Percentiles rank a stretch among this genome's conserved stretches.
Conservation (phyloP, 2,113 vertebrate genomes). For the Labrus mixtus region DNA sequence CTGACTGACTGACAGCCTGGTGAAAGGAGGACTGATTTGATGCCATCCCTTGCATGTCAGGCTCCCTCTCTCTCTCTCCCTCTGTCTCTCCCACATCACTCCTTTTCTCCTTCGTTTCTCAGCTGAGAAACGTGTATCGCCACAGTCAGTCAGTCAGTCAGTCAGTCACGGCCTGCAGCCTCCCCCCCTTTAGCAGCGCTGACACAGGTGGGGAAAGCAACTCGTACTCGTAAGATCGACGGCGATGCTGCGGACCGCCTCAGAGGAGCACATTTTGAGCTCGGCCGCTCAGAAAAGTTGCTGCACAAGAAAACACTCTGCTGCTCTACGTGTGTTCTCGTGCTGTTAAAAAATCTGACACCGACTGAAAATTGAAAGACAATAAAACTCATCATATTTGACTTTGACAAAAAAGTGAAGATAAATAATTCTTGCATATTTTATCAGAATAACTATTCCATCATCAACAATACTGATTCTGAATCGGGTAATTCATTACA, state of each 20-base stretch:
- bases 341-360: conserved; percentile 38
- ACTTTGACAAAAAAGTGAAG: conserved; percentile 10
- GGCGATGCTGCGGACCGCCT: conserved; percentile 4
- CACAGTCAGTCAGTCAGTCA: conserved; percentile 63
- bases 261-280: conserved; percentile 39
- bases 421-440: conserved; percentile 49
- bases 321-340: background rate
- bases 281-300: conserved; percentile 62
- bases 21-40: conserved; percentile 68
- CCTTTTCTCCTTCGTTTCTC: conserved; percentile 46
- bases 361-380: conserved; percentile 32
- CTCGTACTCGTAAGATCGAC: conserved; percentile 25
- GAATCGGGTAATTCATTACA: conserved; percentile 43
- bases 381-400: conserved; percentile 16
- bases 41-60: conserved; percentile 67
- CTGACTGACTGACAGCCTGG: conserved; percentile 65
- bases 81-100: conserved; percentile 36
- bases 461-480: conserved; percentile 26
- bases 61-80: conserved; percentile 26
- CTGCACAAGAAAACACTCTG: conserved; percentile 7
- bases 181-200: conserved; percentile 42
- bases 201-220: conserved; percentile 57
- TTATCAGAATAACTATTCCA: conserved; percentile 40
- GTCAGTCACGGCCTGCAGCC: conserved; percentile 59
- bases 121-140: conserved; percentile 54